Percentiles rank a stretch among this genome's conserved stretches.
These are phyloP conservation scores for Monochamus alternatus DNA, from an alignment of 2,888 invertebrate genomes.

Conservation along the genomic window DNA sequence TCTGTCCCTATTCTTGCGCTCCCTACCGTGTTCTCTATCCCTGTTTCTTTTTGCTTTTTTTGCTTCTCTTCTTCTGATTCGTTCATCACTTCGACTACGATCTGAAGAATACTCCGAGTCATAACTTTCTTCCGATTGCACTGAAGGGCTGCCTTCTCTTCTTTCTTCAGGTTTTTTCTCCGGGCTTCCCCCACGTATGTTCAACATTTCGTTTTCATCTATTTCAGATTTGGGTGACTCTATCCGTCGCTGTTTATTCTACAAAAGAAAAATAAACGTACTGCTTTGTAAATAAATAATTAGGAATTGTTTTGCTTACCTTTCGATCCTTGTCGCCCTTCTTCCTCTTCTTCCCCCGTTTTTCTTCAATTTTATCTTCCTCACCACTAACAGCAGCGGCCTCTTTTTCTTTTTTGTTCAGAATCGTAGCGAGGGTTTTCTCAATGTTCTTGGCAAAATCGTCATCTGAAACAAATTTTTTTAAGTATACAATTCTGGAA, in stretches of 20 bases:
- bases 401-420: slow-evolving; percentile 77
- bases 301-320: not conserved
- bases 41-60: slow-evolving; percentile 52
- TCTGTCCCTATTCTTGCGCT: slow-evolving; percentile 68
- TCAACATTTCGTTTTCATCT: slow-evolving; percentile 87
- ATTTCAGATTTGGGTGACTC: slow-evolving; percentile 71
- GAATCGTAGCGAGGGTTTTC: slow-evolving; percentile 83
- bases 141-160: slow-evolving; percentile 57
- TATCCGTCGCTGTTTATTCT: slow-evolving; percentile 74
- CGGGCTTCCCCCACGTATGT: slow-evolving; percentile 84
- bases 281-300: not conserved
- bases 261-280: slow-evolving; percentile 28
- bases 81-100: slow-evolving; percentile 52
- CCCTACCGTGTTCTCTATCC: slow-evolving; percentile 65
- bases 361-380: slow-evolving; percentile 70
- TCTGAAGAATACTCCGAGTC: slow-evolving; percentile 75
- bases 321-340: slow-evolving; percentile 74
- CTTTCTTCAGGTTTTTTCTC: slow-evolving; percentile 42
- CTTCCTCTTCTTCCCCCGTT: slow-evolving; percentile 75
- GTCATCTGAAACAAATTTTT: slow-evolving; percentile 70
- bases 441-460: slow-evolving; percentile 87
- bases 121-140: slow-evolving; percentile 71
- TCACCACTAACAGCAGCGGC: slow-evolving; percentile 59
- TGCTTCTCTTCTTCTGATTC: slow-evolving; percentile 42
- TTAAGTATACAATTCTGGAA: not conserved